A percentile compares a stretch with the other conserved stretches of the same genome.
phyloP scores from a whole-genome alignment of 1,140 invertebrate species.

The Eurosta solidaginis region DNA sequence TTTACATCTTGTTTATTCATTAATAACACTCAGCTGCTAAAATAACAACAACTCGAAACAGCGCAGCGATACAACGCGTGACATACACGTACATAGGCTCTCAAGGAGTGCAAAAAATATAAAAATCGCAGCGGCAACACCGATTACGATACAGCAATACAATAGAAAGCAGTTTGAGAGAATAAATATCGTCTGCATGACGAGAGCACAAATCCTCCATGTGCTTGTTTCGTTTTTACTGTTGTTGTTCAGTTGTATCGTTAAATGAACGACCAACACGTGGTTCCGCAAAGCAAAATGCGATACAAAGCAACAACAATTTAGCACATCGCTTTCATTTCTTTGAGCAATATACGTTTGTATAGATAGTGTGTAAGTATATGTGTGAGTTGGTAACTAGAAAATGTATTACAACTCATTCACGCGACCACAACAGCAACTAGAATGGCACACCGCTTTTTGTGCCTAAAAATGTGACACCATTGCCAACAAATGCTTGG shows the following conservation, averaged over 20 bases:
- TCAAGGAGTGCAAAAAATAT: conserved; percentile 21
- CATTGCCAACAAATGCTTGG: neutral
- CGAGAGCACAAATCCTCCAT: neutral
- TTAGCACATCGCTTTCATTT: neutral
- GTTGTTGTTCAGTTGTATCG: conserved; percentile 49
- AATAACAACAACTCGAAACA: conserved; percentile 36
- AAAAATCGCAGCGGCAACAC: neutral
- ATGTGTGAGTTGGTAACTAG: too few species aligned
- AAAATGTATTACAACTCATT: neutral
- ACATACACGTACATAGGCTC: neutral
- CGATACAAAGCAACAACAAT: conserved; percentile 53
- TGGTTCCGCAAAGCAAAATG: conserved; percentile 11
- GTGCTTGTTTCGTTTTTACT: conserved; percentile 18
- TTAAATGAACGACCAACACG: conserved; percentile 32
- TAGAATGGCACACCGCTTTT: neutral
- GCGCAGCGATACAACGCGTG: neutral
- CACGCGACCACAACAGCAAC: neutral
- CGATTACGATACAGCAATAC: conserved; percentile 1
- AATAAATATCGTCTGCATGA: neutral
- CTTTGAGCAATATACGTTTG: neutral
- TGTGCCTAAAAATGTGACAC: neutral
- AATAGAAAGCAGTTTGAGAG: neutral
- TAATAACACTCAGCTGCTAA: conserved; percentile 40
- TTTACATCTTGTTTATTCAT: conserved; percentile 55
- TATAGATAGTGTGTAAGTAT: neutral